These are phyloP conservation scores for Macaria notata DNA, from an alignment of 2,888 invertebrate genomes.

Conservation along the genomic window DNA sequence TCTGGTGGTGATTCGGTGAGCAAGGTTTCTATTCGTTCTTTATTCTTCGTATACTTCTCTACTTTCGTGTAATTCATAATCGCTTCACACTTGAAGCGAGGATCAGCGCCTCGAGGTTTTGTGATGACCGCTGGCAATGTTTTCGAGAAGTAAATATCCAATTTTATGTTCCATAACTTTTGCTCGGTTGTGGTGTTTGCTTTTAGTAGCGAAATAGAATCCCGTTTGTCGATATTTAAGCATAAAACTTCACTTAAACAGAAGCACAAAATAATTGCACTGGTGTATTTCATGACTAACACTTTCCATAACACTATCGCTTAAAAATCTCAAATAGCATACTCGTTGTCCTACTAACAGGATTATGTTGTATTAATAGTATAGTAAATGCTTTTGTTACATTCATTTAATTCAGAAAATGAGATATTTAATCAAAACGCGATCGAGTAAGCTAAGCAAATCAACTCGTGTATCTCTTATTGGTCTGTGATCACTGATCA, in stretches of 20 bases:
- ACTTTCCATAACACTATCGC: slow-evolving; percentile 65
- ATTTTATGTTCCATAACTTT: slow-evolving; percentile 72
- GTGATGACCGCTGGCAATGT: slow-evolving; percentile 56
- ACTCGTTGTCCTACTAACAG: slow-evolving; percentile 3
- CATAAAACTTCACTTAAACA: slow-evolving; percentile 57
- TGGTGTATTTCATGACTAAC: slow-evolving; percentile 70
- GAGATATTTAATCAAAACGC: slow-evolving; percentile 13
- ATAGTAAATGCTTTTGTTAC: background rate
- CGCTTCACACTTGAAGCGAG: slow-evolving; percentile 71
- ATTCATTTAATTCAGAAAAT: slow-evolving; percentile 17
- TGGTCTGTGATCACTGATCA: too few species aligned
- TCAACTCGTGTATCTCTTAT: too few species aligned
- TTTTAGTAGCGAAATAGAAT: slow-evolving; percentile 53
- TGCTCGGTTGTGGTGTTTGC: slow-evolving; percentile 61
- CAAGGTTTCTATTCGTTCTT: slow-evolving; percentile 62
- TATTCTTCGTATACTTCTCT: slow-evolving; percentile 66
- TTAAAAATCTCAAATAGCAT: slow-evolving; percentile 8
- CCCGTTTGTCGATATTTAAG: slow-evolving; percentile 50
- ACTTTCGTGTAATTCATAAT: slow-evolving; percentile 72
- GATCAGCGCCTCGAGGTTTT: slow-evolving; percentile 55
- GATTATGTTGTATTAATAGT: background rate
- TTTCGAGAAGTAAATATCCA: slow-evolving; percentile 72
- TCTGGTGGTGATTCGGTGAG: slow-evolving; percentile 66
- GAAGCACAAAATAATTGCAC: slow-evolving; percentile 66
- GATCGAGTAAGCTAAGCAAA: background rate